These are phyloP conservation scores for Chalcis sispes DNA, from an alignment of 2,888 invertebrate genomes.

Conservation along the genomic window DNA sequence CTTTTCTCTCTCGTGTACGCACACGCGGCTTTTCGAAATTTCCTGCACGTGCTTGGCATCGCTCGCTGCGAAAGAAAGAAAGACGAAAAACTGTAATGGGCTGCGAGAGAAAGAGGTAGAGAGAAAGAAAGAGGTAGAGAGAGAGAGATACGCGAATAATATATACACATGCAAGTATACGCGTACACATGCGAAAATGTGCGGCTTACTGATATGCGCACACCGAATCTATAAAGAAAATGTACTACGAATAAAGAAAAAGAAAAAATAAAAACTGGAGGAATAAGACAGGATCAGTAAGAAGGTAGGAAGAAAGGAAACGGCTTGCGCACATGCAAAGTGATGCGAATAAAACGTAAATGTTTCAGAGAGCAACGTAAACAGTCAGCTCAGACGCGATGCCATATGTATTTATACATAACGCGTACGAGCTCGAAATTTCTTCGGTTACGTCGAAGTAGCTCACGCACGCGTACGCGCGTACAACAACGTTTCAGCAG, in stretches of 20 bases:
- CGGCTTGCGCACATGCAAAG: slow-evolving; percentile 53
- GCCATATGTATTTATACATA: not conserved
- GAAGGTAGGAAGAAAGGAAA: slow-evolving; percentile 1
- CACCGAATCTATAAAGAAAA: not conserved
- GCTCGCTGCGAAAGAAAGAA: no score
- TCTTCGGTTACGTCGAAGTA: no score
- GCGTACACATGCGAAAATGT: not conserved
- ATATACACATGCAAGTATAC: not conserved
- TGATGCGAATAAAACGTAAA: slow-evolving; percentile 61
- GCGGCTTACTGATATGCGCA: slow-evolving; percentile 4
- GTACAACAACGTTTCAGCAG: no score
- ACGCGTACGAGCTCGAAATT: not conserved
- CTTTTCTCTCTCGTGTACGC: slow-evolving; percentile 4
- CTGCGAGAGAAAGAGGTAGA: not conserved
- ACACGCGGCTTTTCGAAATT: slow-evolving; percentile 61
- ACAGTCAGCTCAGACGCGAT: slow-evolving; percentile 22
- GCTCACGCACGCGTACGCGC: no score
- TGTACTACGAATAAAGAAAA: no score
- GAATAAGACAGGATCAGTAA: not conserved
- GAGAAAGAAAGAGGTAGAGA: slow-evolving; percentile 19
- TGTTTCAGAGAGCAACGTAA: slow-evolving; percentile 61
- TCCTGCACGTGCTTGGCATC: slow-evolving; percentile 62
- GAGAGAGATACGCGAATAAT: slow-evolving; percentile 9
- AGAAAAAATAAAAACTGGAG: no score
- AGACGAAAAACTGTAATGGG: no score